phyloP scores from a whole-genome alignment of 2,113 vertebrate genomes.

The Ictalurus punctatus region DNA sequence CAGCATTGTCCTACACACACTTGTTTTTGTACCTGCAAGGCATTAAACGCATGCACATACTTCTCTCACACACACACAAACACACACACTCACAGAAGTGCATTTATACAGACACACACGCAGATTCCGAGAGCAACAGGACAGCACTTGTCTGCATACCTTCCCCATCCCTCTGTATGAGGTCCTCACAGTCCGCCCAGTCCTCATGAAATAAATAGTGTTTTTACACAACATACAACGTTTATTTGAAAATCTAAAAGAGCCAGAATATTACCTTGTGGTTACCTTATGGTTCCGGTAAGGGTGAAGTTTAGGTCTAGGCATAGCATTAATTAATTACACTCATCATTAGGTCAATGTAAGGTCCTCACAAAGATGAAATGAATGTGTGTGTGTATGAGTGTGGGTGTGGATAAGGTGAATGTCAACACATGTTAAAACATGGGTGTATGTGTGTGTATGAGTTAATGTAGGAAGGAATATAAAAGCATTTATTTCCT shows the following conservation, averaged over 20 bases:
- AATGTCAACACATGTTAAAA: slow-evolving; percentile 1
- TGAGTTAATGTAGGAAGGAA: background rate
- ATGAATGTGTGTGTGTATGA: background rate
- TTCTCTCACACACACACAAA: background rate
- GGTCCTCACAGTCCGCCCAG: background rate
- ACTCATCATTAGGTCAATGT: background rate
- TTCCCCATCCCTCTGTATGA: background rate
- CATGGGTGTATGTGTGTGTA: background rate
- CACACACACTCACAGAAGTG: background rate
- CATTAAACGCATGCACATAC: background rate
- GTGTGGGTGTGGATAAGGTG: background rate
- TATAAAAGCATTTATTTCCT: background rate
- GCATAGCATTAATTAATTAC: background rate
- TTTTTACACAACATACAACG: background rate
- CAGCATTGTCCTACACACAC: slow-evolving; percentile 10
- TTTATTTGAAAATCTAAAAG: background rate
- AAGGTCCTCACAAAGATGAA: background rate
- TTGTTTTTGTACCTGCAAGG: background rate
- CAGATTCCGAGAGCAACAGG: background rate
- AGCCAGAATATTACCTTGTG: background rate
- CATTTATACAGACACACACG: background rate
- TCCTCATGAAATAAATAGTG: background rate
- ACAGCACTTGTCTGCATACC: slow-evolving; percentile 11
- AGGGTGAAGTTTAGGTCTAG: background rate
- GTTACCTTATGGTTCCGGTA: background rate